Conservation (phyloP, 1,140 invertebrate species). For the Ceratoteleas bidentatus region DNA sequence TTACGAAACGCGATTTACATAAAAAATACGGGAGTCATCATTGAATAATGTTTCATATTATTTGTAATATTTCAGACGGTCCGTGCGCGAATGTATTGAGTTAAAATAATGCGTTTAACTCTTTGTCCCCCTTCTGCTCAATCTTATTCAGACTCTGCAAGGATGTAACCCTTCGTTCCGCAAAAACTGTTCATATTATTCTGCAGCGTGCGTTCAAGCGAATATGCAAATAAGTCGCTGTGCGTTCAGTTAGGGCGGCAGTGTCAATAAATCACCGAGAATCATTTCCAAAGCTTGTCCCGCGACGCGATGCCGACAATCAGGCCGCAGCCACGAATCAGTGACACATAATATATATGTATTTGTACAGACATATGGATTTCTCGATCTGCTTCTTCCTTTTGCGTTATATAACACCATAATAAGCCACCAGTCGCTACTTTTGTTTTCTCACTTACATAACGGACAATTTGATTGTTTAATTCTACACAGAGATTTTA, state of each 20-base stretch:
- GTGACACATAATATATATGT: conserved; percentile 60
- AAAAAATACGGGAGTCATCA: conserved; percentile 64
- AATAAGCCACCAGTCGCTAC: conserved; percentile 35
- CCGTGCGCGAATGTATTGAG: conserved; percentile 59
- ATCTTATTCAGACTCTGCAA: conserved; percentile 64
- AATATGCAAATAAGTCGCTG: conserved; percentile 68
- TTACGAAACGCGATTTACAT: conserved; percentile 57
- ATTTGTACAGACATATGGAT: conserved; percentile 52
- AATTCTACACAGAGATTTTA: no score
- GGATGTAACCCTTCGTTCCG: conserved; percentile 67
- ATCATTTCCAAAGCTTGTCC: conserved; percentile 72
- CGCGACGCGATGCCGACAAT: conserved; percentile 69
- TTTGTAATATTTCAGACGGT: conserved; percentile 64
- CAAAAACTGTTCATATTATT: conserved; percentile 68
- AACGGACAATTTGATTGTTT: no score
- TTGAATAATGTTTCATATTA: conserved; percentile 66
- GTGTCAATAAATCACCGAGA: conserved; percentile 72
- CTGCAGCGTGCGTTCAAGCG: conserved; percentile 66
- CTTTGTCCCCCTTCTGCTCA: conserved; percentile 59
- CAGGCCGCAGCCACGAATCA: conserved; percentile 66
- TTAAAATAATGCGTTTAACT: conserved; percentile 68
- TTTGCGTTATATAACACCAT: conserved; percentile 30
- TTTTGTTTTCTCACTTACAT: neutral
- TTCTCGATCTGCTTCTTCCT: conserved; percentile 37
- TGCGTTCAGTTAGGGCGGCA: conserved; percentile 67